phyloP scores from a whole-genome alignment of 1,140 invertebrate genomes.

The Zaprionus kolodkinae region DNA sequence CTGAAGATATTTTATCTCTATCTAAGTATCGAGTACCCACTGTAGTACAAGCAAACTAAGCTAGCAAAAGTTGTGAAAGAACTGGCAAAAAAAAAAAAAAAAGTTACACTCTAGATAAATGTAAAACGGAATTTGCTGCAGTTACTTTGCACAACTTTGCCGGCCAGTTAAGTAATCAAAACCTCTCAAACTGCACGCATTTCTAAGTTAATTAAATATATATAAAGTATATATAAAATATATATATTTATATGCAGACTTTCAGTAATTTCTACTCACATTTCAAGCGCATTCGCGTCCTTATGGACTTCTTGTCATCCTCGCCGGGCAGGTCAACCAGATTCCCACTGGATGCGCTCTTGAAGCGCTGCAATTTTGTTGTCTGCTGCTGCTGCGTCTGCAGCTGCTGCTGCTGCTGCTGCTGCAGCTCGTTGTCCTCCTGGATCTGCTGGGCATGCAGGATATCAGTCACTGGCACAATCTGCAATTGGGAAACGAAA shows the following conservation, averaged over 20 bases:
- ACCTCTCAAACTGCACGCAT: neutral
- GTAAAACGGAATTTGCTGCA: neutral
- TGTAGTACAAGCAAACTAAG: neutral
- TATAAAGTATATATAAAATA: too few species aligned
- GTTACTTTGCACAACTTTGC: neutral
- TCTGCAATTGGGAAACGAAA: constrained; percentile 56
- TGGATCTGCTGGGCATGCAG: constrained; percentile 72
- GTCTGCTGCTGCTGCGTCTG: constrained; percentile 67
- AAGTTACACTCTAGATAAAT: too few species aligned
- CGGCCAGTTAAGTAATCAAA: constrained; percentile 1
- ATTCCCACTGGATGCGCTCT: constrained; percentile 78
- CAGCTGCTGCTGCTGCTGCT: constrained; percentile 65
- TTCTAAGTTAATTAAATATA: neutral
- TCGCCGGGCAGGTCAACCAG: constrained; percentile 71
- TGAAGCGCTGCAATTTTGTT: constrained; percentile 65
- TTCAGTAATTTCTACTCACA: constrained; percentile 49
- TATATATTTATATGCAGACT: too few species aligned
- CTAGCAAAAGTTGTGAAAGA: neutral
- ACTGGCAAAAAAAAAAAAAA: neutral
- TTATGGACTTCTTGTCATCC: constrained; percentile 81
- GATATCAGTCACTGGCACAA: constrained; percentile 81
- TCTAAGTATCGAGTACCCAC: neutral
- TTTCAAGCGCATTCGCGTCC: constrained; percentile 73
- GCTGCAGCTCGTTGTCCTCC: constrained; percentile 69
- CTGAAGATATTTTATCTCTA: too few species aligned